These are phyloP conservation scores for Parotocinclus haroldoi DNA, from an alignment of 2,797 vertebrate genomes.

Conservation along the genomic window DNA sequence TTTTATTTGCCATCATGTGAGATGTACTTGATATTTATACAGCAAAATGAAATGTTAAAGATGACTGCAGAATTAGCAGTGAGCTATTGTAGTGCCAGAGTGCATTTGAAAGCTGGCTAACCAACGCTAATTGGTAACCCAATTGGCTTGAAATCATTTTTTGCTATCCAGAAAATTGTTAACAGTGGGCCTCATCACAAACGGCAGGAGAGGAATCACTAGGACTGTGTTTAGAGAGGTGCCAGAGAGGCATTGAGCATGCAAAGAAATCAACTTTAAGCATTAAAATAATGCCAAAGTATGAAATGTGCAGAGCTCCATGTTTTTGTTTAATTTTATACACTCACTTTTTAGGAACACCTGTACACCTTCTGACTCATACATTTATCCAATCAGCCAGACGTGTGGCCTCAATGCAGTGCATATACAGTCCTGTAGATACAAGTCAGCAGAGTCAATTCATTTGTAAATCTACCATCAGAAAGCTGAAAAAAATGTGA, in stretches of 20 bases:
- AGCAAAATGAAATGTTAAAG: constrained; percentile 34
- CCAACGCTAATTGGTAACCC: constrained; percentile 62
- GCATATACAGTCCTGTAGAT: too few species aligned
- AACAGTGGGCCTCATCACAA: constrained; percentile 52
- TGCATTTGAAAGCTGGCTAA: constrained; percentile 51
- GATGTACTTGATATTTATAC: constrained; percentile 27
- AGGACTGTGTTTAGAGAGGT: background rate
- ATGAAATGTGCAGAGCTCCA: background rate
- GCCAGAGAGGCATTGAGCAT: constrained; percentile 30
- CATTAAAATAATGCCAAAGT: background rate
- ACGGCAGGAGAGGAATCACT: too few species aligned
- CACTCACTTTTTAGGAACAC: too few species aligned
- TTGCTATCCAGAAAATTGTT: constrained; percentile 53
- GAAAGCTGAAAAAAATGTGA: too few species aligned
- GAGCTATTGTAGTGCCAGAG: constrained; percentile 38
- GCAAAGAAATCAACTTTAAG: constrained; percentile 10
- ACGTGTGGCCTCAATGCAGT: too few species aligned
- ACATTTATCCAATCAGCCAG: too few species aligned
- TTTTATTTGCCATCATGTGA: constrained; percentile 19
- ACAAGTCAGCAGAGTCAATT: too few species aligned
- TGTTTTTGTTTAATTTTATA: too few species aligned
- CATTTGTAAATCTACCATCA: too few species aligned
- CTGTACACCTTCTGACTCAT: too few species aligned
- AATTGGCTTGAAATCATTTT: constrained; percentile 56
- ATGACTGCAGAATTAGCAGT: constrained; percentile 25